Evolutionary conservation across 2,113 vertebrate species (phyloP).

Genomic region (Myrmophylax atrothorax): DNA sequence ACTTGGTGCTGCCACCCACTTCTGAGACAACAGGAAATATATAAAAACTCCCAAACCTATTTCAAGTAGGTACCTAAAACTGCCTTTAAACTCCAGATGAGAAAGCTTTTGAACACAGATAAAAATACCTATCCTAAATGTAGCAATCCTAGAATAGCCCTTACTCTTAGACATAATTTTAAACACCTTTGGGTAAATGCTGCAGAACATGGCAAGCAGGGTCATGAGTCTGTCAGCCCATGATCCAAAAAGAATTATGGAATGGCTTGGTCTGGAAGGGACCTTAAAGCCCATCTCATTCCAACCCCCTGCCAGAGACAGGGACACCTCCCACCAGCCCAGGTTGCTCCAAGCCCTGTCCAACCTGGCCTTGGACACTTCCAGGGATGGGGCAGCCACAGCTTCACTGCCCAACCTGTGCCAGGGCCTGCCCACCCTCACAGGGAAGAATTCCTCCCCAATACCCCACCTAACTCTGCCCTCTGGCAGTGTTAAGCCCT

Average conservation of each 20-base stretch:
- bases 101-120: neutral
- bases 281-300: neutral
- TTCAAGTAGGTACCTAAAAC: neutral
- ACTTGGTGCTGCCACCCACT: neutral
- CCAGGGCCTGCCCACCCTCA: neutral
- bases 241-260: neutral
- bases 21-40: neutral
- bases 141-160: neutral
- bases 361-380: neutral
- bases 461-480: neutral
- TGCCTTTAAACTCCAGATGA: neutral
- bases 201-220: neutral
- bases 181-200: neutral
- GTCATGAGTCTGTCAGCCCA: neutral
- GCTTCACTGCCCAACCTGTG: neutral
- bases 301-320: neutral
- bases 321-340: rapidly evolving
- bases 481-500: neutral
- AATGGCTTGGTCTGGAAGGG: neutral
- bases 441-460: neutral
- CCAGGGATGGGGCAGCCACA: neutral
- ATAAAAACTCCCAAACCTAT: neutral
- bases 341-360: rapidly evolving
- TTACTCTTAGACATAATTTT: neutral
- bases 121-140: neutral